Conservation (phyloP, 2,797 vertebrate genomes). For the Schizothorax lantsangensis region DNA sequence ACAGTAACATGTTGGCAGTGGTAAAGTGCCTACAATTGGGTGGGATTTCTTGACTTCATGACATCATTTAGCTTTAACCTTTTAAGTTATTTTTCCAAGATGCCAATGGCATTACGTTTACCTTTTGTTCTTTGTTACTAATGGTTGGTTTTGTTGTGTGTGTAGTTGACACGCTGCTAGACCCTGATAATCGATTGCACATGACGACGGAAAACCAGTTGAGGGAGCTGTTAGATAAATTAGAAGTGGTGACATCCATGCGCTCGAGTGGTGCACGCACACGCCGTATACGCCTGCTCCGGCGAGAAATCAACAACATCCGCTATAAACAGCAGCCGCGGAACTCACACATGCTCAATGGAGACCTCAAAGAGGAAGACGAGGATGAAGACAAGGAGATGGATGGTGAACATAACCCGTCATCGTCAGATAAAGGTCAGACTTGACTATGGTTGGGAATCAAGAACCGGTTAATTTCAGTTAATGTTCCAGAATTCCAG, state of each 20-base stretch:
- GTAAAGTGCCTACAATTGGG: background rate
- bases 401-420: constrained; percentile 68
- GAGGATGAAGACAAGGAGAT: constrained; percentile 72
- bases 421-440: constrained; percentile 79
- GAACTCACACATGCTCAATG: constrained; percentile 78
- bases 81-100: background rate
- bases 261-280: constrained; percentile 85
- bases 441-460: background rate
- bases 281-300: constrained; percentile 83
- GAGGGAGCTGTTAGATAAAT: constrained; percentile 87
- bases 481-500: background rate
- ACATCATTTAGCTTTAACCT: background rate
- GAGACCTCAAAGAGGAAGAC: constrained; percentile 71
- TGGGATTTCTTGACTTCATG: background rate
- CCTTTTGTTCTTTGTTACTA: constrained; percentile 7
- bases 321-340: constrained; percentile 85
- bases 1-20: background rate
- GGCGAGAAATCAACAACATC: constrained; percentile 85
- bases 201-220: constrained; percentile 85
- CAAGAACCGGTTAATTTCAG: background rate
- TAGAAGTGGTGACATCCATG: constrained; percentile 86
- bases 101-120: background rate
- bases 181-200: constrained; percentile 86
- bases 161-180: constrained; percentile 87
- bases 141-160: constrained; percentile 7